A percentile compares a stretch with the other conserved stretches of the same genome.
Evolutionary conservation across 2,797 vertebrate species (phyloP).

Genomic region (Oceanodroma leucorhoa): DNA sequence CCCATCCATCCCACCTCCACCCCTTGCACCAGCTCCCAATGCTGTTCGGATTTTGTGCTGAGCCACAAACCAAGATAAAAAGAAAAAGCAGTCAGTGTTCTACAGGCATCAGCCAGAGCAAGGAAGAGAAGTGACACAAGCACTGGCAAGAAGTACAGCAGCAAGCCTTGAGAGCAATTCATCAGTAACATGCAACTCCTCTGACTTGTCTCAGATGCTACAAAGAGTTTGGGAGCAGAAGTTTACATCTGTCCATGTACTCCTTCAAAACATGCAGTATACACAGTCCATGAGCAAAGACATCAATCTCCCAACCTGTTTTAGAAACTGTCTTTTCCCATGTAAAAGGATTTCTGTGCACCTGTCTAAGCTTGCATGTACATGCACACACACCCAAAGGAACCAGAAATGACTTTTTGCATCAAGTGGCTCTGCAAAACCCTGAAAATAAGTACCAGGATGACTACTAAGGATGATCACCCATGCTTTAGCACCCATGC

Average conservation of each 20-base stretch:
- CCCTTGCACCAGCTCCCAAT: neutral
- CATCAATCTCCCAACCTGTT: neutral
- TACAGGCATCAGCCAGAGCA: neutral
- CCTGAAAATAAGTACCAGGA: neutral
- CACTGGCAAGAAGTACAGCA: neutral
- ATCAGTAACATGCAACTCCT: neutral
- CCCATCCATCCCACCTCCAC: neutral
- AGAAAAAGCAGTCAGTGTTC: neutral
- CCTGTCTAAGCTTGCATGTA: neutral
- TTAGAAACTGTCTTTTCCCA: neutral
- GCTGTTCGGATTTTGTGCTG: neutral
- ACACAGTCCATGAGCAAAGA: neutral
- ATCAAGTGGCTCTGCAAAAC: neutral
- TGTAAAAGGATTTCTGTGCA: neutral
- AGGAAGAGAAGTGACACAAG: neutral
- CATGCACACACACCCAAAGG: accelerated
- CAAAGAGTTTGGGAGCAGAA: neutral
- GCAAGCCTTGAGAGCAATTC: neutral
- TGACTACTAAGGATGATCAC: neutral
- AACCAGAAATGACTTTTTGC: neutral
- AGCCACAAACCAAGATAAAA: neutral
- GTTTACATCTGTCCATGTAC: neutral
- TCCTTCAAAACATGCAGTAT: neutral
- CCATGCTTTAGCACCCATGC: neutral
- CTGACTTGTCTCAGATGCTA: neutral